Base-by-base conservation (phyloP, 2,797 vertebrate species). In the Propithecus deckenii region DNA sequence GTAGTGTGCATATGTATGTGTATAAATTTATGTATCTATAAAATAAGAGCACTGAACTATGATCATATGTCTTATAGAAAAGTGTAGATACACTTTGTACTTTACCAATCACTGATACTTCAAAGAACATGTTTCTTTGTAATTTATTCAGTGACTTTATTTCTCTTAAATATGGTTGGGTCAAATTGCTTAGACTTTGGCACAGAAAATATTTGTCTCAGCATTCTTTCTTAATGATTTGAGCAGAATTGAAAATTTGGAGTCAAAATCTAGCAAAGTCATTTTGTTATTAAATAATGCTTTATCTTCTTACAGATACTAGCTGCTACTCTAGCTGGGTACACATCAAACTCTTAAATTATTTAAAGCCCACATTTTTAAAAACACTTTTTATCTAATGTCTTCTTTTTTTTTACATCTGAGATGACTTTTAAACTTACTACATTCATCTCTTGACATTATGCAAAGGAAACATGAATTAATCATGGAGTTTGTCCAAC, bases 401-500 rank as follows among this genome's bases (percentile, higher is more conserved):
- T 41, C 25, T 72, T 59, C 23, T 59, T 59, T 59, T 89, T 89
- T 75, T 61, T 55, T 18, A 55, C 63, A 80, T 48, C 22, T 74
- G 12, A 76, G 78, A 28, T 35, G n/a, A 78, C n/a, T 92, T 84
- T 87, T 87, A 90, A 89, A 72, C 50, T 67, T 93, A 38, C 30
- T 28, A 65, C 48, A 74, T 48, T 95, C 5, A 48, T 57, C 11
- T 35, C 92, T 81, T 93, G 38, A 46, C 38, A 78, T 93, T 93
- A 57, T 81, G 48, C 38, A 85, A 32, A 91, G 13, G 30, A 91
- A 89, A 57, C 13, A 63, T 52, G 86, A 92, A 91, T 92, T 90
- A 96, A 72, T 87, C 55, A 85, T 88, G 41, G 35, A 75, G 11
- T 95, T 90, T 92, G 88, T 92, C 88, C 78, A 35, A 38, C 17